These are phyloP conservation scores for Campylorhamphus procurvoides DNA, from an alignment of 2,113 vertebrate species.

Conservation along the genomic window DNA sequence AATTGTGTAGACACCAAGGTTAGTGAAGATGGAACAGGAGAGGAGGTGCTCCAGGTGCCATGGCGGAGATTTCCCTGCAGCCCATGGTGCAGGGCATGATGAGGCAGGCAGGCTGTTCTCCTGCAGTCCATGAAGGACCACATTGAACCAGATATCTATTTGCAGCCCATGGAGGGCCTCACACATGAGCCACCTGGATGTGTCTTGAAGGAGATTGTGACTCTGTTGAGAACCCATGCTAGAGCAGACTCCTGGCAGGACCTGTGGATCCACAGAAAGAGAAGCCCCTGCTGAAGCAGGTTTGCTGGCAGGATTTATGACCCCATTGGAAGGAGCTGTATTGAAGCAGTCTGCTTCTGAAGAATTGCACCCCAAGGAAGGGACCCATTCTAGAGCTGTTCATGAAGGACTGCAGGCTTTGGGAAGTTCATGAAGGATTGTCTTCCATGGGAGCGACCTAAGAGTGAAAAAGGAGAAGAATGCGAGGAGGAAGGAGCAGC, in stretches of 20 bases:
- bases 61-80: background rate
- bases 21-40: background rate
- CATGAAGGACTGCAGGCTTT: background rate
- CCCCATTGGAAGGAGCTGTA: rapidly evolving
- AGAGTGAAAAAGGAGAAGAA: background rate
- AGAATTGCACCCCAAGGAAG: background rate
- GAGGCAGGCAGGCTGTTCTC: rapidly evolving
- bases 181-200: rapidly evolving
- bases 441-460: background rate
- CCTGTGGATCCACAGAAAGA: rapidly evolving
- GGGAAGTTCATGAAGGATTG: background rate
- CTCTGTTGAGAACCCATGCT: rapidly evolving
- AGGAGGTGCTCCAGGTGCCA: rapidly evolving
- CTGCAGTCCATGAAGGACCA: too few species aligned
- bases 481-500: background rate
- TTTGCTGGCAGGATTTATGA: background rate
- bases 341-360: background rate
- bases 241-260: background rate
- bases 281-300: background rate
- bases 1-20: background rate
- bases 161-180: background rate
- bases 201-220: background rate
- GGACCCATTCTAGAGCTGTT: background rate
- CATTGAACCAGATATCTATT: rapidly evolving
- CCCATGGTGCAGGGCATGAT: rapidly evolving